Conservation (phyloP, 2,797 vertebrate genomes). For the Botia almorhae region DNA sequence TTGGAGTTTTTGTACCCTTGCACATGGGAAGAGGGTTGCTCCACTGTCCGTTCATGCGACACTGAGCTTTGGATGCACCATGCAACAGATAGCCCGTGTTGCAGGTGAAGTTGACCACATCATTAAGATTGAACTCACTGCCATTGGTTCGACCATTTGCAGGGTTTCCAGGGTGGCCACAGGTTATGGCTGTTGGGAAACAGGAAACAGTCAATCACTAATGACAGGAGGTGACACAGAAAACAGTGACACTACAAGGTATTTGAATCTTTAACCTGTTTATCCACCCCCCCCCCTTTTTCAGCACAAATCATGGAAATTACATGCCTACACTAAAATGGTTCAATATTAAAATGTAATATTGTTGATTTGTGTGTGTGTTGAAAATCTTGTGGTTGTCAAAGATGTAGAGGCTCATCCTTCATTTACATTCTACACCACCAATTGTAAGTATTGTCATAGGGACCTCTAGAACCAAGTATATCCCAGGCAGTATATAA, state of each 20-base stretch:
- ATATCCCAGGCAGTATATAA: too few species aligned
- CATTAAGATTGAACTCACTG: conserved; percentile 96
- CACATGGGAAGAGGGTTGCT: conserved; percentile 90
- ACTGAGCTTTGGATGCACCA: conserved; percentile 88
- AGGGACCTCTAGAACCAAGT: too few species aligned
- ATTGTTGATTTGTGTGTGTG: too few species aligned
- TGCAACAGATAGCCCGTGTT: conserved; percentile 86
- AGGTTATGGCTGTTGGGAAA: conserved; percentile 88
- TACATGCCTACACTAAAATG: too few species aligned
- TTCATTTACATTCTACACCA: too few species aligned
- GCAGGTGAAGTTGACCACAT: conserved; percentile 97
- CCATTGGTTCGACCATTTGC: conserved; percentile 89
- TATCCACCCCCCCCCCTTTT: too few species aligned
- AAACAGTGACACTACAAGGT: too few species aligned
- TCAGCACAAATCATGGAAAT: too few species aligned
- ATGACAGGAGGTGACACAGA: background rate
- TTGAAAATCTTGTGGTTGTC: too few species aligned
- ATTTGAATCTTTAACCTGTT: too few species aligned
- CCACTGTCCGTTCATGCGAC: conserved; percentile 94
- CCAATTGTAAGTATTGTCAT: too few species aligned
- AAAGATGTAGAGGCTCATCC: too few species aligned
- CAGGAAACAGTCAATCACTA: conserved; percentile 3
- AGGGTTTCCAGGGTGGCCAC: conserved; percentile 97
- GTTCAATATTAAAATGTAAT: background rate
- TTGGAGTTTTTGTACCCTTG: conserved; percentile 78